Evolutionary conservation across 2,888 invertebrate species (phyloP), one percentile per base, ranked within the genome.

Genomic region (Drosophila stalkeri): DNA sequence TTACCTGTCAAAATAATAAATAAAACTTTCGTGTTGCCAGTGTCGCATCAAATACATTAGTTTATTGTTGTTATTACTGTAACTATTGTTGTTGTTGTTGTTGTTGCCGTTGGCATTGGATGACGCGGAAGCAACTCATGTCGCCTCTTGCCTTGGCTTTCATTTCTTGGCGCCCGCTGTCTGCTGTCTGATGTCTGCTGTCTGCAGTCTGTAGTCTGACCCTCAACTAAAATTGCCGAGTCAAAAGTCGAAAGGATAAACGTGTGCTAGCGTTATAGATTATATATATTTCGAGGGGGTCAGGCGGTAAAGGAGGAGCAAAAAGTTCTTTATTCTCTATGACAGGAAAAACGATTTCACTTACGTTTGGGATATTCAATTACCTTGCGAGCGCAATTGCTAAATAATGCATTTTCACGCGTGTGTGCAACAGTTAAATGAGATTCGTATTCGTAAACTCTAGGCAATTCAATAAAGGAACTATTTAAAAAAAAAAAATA

Each of bases 1-100:
- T 86, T 86, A 86, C 86, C 85, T 89, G 87, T 86, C 85, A 84
- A 86, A 90, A 90, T 90, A 90, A 90, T 90, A 90, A 86, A 90
- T 89, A 86, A 84, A 86, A 89, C 70, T 89, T 90, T 83, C 86
- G 81, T 86, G 85, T 85, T 89, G 81, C 80, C 73, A 73, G 82
- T 83, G 83, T 78, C 86, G 83, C 88, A 88, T 89, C 88, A 87
- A 82, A 85, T 75, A 85, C 70, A 70, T 79, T 78, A 69, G 27
- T 64, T 81, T 77, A 66, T 77, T 61, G 55, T 75, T 56, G 60
- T 57, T 70, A 56, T 70, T 63, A 27, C 39, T 64, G 49, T 54
- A 49, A 33, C 49, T 57, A 59, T 73, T 78, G 72, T 46, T 73
- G 81, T 79, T 82, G 86, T 72, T 41, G n/a, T 66, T 68, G 71